Conservation (phyloP, 2,888 invertebrate species). For the Unio delphinus region DNA sequence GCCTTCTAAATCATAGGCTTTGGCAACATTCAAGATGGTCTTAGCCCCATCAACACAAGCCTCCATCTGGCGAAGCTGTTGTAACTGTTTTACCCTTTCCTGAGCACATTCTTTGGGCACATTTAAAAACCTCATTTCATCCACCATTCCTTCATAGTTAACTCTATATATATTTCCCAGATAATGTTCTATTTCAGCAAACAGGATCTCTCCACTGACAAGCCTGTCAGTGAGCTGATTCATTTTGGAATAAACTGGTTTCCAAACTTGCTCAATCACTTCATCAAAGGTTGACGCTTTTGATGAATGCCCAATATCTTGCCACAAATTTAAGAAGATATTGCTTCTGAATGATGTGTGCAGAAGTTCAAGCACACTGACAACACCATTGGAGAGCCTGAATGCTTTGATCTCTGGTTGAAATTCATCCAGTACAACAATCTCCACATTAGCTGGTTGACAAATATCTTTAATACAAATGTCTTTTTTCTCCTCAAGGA, state of each 20-base stretch:
- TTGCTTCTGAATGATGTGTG: no score
- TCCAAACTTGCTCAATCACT: no score
- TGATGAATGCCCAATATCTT: no score
- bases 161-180: conserved; percentile 4
- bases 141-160: conserved; percentile 1
- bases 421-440: no score
- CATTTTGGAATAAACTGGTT: conserved; percentile 2
- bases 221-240: neutral
- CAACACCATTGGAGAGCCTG: no score
- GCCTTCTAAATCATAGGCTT: neutral
- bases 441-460: no score
- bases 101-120: neutral
- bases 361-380: no score
- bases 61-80: neutral
- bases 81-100: neutral
- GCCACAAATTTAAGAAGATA: no score
- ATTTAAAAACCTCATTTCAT: neutral
- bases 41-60: conserved; percentile 2
- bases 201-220: conserved; percentile 6
- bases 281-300: no score
- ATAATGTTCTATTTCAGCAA: conserved; percentile 3
- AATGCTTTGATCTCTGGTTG: no score
- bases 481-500: no score
- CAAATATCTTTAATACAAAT: no score
- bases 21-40: conserved; percentile 1